phyloP scores from a whole-genome alignment of 2,113 vertebrate genomes.

The Callorhinus ursinus region DNA sequence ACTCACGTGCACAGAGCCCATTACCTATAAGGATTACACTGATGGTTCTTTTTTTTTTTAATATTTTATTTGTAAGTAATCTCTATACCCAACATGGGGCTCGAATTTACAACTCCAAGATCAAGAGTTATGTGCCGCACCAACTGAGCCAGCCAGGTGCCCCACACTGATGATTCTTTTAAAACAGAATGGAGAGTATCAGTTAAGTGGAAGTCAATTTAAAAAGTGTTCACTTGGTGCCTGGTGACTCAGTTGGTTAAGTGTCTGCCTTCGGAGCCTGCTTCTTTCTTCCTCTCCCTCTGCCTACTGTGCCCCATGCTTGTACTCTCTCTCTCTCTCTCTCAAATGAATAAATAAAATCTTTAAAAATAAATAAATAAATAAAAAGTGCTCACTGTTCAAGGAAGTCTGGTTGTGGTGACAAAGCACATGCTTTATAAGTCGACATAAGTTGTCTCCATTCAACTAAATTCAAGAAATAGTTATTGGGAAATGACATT shows the following conservation, averaged over 20 bases:
- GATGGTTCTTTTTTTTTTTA: not conserved
- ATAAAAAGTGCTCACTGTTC: not conserved
- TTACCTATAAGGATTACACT: not conserved
- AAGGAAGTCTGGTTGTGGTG: not conserved
- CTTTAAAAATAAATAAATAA: not conserved
- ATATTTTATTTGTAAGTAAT: not conserved
- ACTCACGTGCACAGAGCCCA: not conserved
- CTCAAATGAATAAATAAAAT: no score
- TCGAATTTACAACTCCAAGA: not conserved
- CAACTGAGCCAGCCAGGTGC: not conserved
- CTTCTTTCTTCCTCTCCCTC: no score
- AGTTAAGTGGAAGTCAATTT: not conserved
- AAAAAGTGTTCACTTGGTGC: not conserved
- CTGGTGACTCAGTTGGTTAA: not conserved
- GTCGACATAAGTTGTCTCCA: not conserved
- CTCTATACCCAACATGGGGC: not conserved
- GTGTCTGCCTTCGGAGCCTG: not conserved
- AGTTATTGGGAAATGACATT: not conserved
- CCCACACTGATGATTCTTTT: not conserved
- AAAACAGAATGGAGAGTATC: not conserved
- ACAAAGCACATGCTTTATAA: not conserved
- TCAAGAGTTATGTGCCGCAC: not conserved
- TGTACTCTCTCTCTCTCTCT: no score
- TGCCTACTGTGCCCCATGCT: no score
- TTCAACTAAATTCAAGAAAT: constrained; percentile 26